Evolutionary conservation across 1,140 invertebrate genomes (phyloP).

Genomic region (Ceratina australensis): DNA sequence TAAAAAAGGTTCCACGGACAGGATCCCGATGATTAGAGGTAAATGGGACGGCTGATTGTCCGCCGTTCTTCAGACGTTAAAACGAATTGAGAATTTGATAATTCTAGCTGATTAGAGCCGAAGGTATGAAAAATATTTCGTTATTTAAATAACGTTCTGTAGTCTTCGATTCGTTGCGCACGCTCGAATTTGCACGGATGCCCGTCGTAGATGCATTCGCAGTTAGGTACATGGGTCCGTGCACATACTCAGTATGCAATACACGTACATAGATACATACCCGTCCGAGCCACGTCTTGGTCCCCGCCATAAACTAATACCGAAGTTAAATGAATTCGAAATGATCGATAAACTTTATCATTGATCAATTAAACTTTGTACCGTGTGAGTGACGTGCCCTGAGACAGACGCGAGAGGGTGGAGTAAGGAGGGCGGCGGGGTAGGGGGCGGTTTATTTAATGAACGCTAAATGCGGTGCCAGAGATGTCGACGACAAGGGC

Average conservation of each 20-base stretch:
- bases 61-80: not conserved
- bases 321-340: constrained; percentile 81
- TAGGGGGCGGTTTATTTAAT: constrained; percentile 77
- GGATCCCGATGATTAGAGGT: constrained; percentile 26
- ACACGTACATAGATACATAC: constrained; percentile 36
- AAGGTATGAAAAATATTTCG: too few species aligned
- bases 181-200: constrained; percentile 13
- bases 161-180: not conserved
- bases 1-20: constrained; percentile 16
- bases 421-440: too few species aligned
- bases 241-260: not conserved
- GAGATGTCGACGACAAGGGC: constrained; percentile 58
- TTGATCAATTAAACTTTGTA: constrained; percentile 81
- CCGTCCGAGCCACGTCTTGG: constrained; percentile 42
- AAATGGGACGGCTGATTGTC: constrained; percentile 27
- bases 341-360: constrained; percentile 81
- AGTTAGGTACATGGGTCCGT: not conserved
- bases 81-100: not conserved
- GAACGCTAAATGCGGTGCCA: constrained; percentile 73
- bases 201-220: not conserved
- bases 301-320: constrained; percentile 75
- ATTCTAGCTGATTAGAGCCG: too few species aligned
- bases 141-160: too few species aligned
- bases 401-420: constrained; percentile 64
- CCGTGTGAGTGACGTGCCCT: constrained; percentile 78